These are phyloP conservation scores for Aleiodes sp. DNA, from an alignment of 1,140 invertebrate species.

Conservation along the genomic window DNA sequence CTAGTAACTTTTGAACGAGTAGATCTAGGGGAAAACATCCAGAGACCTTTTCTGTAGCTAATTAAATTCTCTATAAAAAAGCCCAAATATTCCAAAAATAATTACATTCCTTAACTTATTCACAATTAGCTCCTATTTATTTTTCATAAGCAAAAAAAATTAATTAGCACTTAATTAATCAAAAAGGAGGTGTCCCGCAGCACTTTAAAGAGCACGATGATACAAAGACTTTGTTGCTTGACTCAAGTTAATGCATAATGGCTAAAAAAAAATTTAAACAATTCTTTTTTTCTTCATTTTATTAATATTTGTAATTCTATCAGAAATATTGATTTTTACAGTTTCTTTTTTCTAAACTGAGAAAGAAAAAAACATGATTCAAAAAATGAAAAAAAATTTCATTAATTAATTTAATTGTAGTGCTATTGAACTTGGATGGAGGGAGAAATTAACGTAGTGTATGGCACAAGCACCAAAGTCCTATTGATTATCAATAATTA, in stretches of 20 bases:
- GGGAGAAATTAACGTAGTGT: not conserved
- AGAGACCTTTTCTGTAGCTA: no score
- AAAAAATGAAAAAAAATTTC: not conserved
- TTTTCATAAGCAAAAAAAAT: no score
- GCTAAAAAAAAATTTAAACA: constrained; percentile 22
- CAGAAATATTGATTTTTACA: constrained; percentile 7
- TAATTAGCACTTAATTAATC: no score
- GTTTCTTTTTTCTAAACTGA: not conserved
- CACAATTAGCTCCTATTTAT: no score
- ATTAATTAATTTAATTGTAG: not conserved
- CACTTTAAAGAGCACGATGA: no score
- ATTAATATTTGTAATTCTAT: not conserved
- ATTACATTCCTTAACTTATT: no score
- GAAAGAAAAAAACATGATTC: not conserved
- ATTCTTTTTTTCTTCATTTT: constrained; percentile 14
- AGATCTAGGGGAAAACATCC: no score
- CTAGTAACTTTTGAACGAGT: no score
- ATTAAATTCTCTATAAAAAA: no score
- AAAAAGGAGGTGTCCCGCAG: no score
- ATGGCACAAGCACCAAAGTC: constrained; percentile 27
- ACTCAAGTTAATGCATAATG: no score
- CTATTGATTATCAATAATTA: constrained; percentile 5
- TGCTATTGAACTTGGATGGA: not conserved
- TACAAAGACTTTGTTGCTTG: constrained; percentile 40
- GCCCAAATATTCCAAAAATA: no score